A percentile compares a stretch with the other conserved stretches of the same genome.
These are phyloP conservation scores for Hesperia comma DNA, from an alignment of 2,888 invertebrate species.

Conservation along the genomic window DNA sequence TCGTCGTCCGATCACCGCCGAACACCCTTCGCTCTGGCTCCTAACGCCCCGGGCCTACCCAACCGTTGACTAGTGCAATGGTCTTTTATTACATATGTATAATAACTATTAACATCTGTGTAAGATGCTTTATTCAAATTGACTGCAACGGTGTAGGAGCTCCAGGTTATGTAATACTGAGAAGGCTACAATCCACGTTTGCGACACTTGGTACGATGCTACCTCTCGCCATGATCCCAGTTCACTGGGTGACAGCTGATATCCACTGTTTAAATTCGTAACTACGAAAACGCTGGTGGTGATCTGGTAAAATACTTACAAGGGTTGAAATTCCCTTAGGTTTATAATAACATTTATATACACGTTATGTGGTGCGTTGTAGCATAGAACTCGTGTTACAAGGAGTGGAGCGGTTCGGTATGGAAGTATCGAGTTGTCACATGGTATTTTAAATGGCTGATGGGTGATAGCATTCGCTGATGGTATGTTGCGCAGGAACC, in stretches of 20 bases:
- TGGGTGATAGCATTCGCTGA: too few species aligned
- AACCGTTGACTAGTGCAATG: too few species aligned
- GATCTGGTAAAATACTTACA: neutral
- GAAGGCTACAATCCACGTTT: neutral
- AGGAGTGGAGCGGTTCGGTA: too few species aligned
- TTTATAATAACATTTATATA: neutral
- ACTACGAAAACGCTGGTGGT: neutral
- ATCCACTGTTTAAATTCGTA: neutral
- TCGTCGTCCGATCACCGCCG: conserved; percentile 26
- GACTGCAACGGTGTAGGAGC: neutral
- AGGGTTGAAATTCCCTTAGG: too few species aligned
- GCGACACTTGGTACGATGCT: neutral
- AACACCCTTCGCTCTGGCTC: conserved; percentile 42
- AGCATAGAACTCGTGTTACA: too few species aligned
- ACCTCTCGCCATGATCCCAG: too few species aligned
- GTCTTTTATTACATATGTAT: too few species aligned
- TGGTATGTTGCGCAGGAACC: too few species aligned
- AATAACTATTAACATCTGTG: too few species aligned
- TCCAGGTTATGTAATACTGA: neutral
- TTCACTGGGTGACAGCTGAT: neutral
- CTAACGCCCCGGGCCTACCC: neutral
- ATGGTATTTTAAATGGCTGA: too few species aligned
- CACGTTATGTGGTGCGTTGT: neutral
- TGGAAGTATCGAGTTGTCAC: too few species aligned
- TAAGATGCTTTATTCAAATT: too few species aligned